Percentiles rank a stretch among this genome's conserved stretches.
These are phyloP conservation scores for Gymnodraco acuticeps DNA, from an alignment of 2,797 vertebrate genomes.

Conservation along the genomic window DNA sequence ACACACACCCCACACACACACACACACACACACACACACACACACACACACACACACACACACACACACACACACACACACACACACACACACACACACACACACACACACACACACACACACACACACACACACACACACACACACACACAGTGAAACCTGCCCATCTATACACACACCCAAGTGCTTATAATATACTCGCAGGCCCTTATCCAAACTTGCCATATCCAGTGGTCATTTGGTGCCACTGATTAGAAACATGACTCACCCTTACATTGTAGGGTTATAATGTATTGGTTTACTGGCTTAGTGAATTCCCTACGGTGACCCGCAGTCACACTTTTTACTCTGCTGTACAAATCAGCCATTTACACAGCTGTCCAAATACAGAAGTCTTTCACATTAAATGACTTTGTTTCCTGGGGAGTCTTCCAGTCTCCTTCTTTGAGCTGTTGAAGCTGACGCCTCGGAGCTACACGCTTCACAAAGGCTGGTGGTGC, in stretches of 20 bases:
- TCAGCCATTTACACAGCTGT: constrained; percentile 76
- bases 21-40: constrained; percentile 8
- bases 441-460: constrained; percentile 50
- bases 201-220: constrained; percentile 45
- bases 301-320: constrained; percentile 63
- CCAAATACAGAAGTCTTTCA: constrained; percentile 74
- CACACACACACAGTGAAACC: constrained; percentile 8
- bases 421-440: constrained; percentile 30
- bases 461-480: constrained; percentile 17
- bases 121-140: constrained; percentile 5
- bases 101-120: constrained; percentile 2
- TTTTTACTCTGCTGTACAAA: constrained; percentile 39
- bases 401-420: constrained; percentile 54
- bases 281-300: constrained; percentile 52
- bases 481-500: constrained; percentile 1
- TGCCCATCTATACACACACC: constrained; percentile 2
- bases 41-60: constrained; percentile 1
- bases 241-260: constrained; percentile 54
- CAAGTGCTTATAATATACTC: constrained; percentile 19
- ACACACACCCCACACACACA: not conserved
- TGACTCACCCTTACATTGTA: constrained; percentile 52
- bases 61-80: constrained; percentile 5
- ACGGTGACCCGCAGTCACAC: constrained; percentile 48
- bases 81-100: constrained; percentile 7
- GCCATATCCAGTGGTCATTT: constrained; percentile 28